These are phyloP conservation scores for Cistogaster globosa DNA, from an alignment of 2,888 invertebrate genomes.

Conservation along the genomic window DNA sequence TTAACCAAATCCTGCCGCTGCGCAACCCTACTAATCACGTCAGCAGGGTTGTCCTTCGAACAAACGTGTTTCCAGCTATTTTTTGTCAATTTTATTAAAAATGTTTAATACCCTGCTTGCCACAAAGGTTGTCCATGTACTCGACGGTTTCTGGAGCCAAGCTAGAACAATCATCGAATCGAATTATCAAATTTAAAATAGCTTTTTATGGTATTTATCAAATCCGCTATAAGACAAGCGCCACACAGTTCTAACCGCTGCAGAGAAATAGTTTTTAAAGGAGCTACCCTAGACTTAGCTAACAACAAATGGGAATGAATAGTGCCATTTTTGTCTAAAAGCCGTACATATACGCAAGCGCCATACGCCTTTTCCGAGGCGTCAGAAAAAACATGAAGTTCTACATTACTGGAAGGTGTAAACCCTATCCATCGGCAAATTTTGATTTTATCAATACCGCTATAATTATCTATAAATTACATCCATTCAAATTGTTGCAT, in stretches of 20 bases:
- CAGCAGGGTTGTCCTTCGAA: constrained; percentile 10
- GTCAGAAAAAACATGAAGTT: constrained; percentile 6
- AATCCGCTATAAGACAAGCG: background rate
- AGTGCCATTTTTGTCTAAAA: background rate
- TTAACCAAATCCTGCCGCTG: background rate
- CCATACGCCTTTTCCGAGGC: constrained; percentile 37
- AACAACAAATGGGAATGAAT: background rate
- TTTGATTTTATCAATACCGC: background rate
- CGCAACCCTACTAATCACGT: background rate
- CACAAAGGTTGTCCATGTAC: constrained; percentile 4
- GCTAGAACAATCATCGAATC: constrained; percentile 2
- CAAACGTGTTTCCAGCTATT: background rate
- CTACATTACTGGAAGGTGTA: background rate
- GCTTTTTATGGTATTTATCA: background rate
- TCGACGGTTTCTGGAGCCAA: constrained; percentile 1
- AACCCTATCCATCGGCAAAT: background rate
- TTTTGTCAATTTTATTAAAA: background rate
- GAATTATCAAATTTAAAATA: background rate
- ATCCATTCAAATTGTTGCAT: constrained; percentile 30
- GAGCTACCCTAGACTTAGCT: background rate
- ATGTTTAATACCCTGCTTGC: constrained; percentile 32
- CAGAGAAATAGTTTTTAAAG: constrained; percentile 2
- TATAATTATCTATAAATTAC: constrained; percentile 24
- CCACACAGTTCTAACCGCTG: constrained; percentile 1
- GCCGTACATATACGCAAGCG: constrained; percentile 3